Percentiles rank a stretch among this genome's conserved stretches.
Evolutionary conservation across 2,888 invertebrate species (phyloP).

Genomic region (Euproctis similis): DNA sequence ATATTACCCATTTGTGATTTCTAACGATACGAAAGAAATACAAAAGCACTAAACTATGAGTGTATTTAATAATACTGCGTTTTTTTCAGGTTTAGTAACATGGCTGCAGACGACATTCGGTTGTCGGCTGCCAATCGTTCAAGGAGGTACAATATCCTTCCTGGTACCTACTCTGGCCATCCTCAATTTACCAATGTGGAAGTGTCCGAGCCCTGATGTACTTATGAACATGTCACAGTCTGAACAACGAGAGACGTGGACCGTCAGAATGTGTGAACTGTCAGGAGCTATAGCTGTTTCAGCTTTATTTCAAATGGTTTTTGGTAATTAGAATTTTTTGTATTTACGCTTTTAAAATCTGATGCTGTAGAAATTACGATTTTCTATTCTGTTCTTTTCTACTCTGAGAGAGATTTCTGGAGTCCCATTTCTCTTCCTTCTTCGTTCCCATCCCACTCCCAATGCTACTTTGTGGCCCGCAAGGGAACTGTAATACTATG

Average conservation of each 20-base stretch:
- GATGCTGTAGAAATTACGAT: too few relatives aligned
- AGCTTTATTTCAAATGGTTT: constrained; percentile 83
- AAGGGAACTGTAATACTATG: too few relatives aligned
- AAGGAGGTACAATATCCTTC: constrained; percentile 88
- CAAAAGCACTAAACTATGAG: too few relatives aligned
- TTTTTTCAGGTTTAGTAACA: constrained; percentile 79
- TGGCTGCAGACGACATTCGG: constrained; percentile 84
- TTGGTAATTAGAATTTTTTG: constrained; percentile 70
- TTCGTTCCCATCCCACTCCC: too few relatives aligned
- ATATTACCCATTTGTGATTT: neutral
- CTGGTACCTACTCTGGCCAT: constrained; percentile 86
- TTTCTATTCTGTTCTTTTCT: too few relatives aligned
- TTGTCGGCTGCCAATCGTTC: constrained; percentile 84
- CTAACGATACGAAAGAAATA: neutral
- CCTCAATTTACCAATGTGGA: constrained; percentile 81
- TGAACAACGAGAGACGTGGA: constrained; percentile 80
- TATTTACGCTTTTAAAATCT: too few relatives aligned
- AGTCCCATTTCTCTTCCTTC: too few relatives aligned
- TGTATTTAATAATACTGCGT: neutral
- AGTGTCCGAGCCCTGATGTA: constrained; percentile 76
- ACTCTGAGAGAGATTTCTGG: too few relatives aligned
- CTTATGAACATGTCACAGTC: constrained; percentile 72
- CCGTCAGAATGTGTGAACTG: constrained; percentile 84
- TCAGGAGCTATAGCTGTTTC: constrained; percentile 90
- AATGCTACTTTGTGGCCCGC: too few relatives aligned